Evolutionary conservation across 1,140 invertebrate species (phyloP).

Genomic region (Nasonia giraulti): DNA sequence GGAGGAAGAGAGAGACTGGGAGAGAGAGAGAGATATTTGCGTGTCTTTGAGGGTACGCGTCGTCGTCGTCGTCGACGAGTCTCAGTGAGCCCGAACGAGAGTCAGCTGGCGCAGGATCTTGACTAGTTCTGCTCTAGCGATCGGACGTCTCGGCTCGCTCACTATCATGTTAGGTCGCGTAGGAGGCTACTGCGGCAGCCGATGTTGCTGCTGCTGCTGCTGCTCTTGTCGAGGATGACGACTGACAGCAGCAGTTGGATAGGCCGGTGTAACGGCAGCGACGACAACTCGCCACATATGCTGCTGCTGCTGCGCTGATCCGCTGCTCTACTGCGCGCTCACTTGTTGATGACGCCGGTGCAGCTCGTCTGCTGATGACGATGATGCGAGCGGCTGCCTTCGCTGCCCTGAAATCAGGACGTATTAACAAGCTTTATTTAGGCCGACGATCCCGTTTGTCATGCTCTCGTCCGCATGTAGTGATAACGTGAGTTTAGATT

Average conservation of each 20-base stretch:
- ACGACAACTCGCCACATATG: neutral
- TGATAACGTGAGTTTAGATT: neutral
- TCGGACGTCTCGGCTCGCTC: neutral
- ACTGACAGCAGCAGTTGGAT: neutral
- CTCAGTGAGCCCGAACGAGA: neutral
- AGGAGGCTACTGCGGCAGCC: neutral
- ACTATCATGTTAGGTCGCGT: neutral
- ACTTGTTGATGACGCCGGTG: neutral
- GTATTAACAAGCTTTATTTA: conserved; percentile 38
- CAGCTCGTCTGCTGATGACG: conserved; percentile 5
- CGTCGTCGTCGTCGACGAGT: no score
- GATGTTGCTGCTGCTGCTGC: no score
- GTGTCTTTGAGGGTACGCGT: neutral
- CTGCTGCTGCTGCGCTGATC: neutral
- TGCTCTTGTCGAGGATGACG: neutral
- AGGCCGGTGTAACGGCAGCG: neutral
- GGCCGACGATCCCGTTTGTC: neutral
- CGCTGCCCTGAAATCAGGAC: conserved; percentile 39
- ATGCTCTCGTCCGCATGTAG: neutral
- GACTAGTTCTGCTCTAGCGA: neutral
- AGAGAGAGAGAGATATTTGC: neutral
- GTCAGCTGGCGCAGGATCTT: neutral
- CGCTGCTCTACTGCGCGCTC: neutral
- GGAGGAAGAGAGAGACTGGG: conserved; percentile 21
- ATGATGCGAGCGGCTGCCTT: conserved; percentile 5